A percentile compares a stretch with the other conserved stretches of the same genome.
These are phyloP conservation scores for Spodoptera litura DNA, from an alignment of 1,140 invertebrate genomes.

Conservation along the genomic window DNA sequence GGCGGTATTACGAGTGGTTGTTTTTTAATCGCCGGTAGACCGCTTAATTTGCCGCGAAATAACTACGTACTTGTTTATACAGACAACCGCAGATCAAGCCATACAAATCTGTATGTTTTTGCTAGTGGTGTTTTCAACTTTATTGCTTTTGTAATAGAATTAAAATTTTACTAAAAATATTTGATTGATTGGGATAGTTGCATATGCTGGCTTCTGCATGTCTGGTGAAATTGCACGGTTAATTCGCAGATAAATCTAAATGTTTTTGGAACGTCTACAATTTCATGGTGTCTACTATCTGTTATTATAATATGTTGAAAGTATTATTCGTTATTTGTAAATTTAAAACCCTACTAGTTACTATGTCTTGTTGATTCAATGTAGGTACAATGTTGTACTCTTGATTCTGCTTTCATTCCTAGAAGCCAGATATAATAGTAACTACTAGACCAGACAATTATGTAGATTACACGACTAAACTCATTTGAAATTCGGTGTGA, in stretches of 20 bases:
- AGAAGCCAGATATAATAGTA: neutral
- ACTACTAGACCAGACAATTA: conserved; percentile 19
- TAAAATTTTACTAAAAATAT: too few relatives aligned
- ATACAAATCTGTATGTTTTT: too few relatives aligned
- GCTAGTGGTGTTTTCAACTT: too few relatives aligned
- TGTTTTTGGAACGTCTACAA: conserved; percentile 19
- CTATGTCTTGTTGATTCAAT: neutral
- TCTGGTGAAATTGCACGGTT: conserved; percentile 23
- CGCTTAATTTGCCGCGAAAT: conserved; percentile 44
- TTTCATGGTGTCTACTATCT: neutral
- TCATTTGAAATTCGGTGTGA: conserved; percentile 28
- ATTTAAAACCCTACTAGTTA: neutral
- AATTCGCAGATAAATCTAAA: conserved; percentile 14
- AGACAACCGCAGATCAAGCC: too few relatives aligned
- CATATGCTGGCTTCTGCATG: neutral
- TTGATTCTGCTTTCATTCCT: conserved; percentile 1
- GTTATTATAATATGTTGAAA: neutral
- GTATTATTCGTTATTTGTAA: neutral
- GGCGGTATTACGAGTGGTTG: conserved; percentile 20
- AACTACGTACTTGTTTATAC: conserved; percentile 5
- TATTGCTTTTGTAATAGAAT: too few relatives aligned
- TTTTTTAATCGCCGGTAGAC: conserved; percentile 44
- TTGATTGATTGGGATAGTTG: too few relatives aligned
- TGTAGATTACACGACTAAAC: conserved; percentile 28
- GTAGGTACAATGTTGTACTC: neutral